Evolutionary conservation across 2,888 invertebrate species (phyloP).

Genomic region (Nomada ruficornis): DNA sequence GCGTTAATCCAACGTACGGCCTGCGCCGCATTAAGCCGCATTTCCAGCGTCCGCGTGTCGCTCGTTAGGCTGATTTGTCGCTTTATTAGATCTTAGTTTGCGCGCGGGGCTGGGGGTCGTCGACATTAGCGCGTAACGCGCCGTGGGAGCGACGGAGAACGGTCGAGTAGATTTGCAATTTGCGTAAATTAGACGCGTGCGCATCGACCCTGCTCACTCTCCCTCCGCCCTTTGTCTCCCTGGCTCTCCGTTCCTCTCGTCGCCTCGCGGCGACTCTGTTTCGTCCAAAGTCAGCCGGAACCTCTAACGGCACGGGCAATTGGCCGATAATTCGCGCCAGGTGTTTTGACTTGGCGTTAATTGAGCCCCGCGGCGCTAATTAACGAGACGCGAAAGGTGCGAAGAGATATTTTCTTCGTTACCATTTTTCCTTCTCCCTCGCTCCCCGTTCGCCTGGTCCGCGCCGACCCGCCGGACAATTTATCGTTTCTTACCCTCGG

Average conservation of each 20-base stretch:
- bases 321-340: constrained; percentile 79
- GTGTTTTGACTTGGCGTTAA: constrained; percentile 69
- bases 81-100: constrained; percentile 84
- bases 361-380: constrained; percentile 54
- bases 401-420: not conserved
- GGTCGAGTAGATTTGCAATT: constrained; percentile 73
- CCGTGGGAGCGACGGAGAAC: constrained; percentile 51
- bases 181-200: constrained; percentile 82
- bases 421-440: not conserved
- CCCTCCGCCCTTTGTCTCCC: constrained; percentile 11
- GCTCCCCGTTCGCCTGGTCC: not conserved
- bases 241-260: not conserved
- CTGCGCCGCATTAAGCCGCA: constrained; percentile 68
- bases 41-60: constrained; percentile 70
- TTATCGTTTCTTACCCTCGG: not conserved
- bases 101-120: constrained; percentile 62
- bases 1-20: constrained; percentile 71
- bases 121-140: constrained; percentile 68
- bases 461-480: not conserved
- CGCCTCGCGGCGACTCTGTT: constrained; percentile 23
- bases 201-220: constrained; percentile 40
- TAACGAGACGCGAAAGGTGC: constrained; percentile 51
- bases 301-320: constrained; percentile 81
- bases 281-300: constrained; percentile 33
- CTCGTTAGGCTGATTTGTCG: constrained; percentile 83